Conservation (phyloP, 1,140 invertebrate genomes). For the Aphelenchoides avenae region DNA sequence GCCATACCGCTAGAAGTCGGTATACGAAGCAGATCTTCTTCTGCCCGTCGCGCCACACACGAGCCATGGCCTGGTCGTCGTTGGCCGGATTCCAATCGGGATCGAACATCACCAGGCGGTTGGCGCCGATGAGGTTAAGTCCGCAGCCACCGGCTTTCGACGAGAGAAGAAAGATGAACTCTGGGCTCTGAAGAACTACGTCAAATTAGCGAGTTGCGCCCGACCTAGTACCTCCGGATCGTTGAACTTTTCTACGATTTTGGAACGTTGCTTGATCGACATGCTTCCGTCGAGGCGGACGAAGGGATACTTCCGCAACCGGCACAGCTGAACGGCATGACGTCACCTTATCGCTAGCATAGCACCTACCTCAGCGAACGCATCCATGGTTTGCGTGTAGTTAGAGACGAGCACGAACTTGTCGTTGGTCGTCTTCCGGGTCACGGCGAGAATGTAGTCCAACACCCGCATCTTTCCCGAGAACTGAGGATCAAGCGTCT, state of each 20-base stretch:
- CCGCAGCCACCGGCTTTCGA: slow-evolving; percentile 97
- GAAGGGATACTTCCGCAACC: slow-evolving; percentile 65
- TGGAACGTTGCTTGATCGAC: slow-evolving; percentile 94
- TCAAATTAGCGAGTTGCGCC: slow-evolving; percentile 17
- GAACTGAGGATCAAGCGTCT: slow-evolving; percentile 60
- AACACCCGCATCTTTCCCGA: slow-evolving; percentile 86
- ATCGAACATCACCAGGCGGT: slow-evolving; percentile 95
- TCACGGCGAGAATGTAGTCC: slow-evolving; percentile 83
- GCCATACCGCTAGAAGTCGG: slow-evolving; percentile 73
- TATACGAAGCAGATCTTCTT: slow-evolving; percentile 98
- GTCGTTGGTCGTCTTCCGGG: slow-evolving; percentile 81
- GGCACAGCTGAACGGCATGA: slow-evolving; percentile 48
- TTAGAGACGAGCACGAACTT: slow-evolving; percentile 98
- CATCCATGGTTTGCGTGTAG: slow-evolving; percentile 95
- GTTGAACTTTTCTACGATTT: slow-evolving; percentile 93
- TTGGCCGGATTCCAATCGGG: slow-evolving; percentile 99
- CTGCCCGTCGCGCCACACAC: slow-evolving; percentile 98
- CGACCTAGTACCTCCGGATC: slow-evolving; percentile 65
- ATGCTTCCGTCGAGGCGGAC: slow-evolving; percentile 93
- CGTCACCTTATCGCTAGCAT: too few relatives aligned
- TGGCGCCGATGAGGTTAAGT: slow-evolving; percentile 84
- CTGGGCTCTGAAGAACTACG: slow-evolving; percentile 65
- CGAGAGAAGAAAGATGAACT: slow-evolving; percentile 93
- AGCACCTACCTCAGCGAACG: slow-evolving; percentile 91
- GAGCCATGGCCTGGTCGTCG: slow-evolving; percentile 98